Base-by-base conservation (phyloP, 2,113 vertebrate genomes). In the Lepisosteus oculatus region DNA sequence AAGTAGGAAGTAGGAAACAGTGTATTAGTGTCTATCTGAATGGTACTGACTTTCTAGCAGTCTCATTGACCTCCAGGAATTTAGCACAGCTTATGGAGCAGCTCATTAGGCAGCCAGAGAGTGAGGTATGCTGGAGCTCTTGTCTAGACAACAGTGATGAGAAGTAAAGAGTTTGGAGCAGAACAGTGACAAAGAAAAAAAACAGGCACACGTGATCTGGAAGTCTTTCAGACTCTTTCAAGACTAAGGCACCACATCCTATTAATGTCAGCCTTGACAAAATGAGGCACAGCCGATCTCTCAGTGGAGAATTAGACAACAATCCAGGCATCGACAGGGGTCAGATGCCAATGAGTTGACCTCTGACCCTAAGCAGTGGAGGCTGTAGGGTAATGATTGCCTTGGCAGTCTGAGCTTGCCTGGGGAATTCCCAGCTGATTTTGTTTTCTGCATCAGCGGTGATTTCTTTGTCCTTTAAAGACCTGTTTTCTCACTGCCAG, bases 331-430 rank as follows among this genome's bases (percentile, higher is more conserved):
- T 57, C 65, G 70, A 68, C 73, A 65, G 63, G 65, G 71, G 68
- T 70, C 69, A 77, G 61, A 80, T 76, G 70, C 68, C 74, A 74
- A 45, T 61, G 8, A 61, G 62, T 63, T 51, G 68, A 78, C 74
- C 81, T 72, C 41, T 80, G 73, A 81, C 78, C 79, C 65, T 70
- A 3, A 69, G 68, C 61, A 47, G 66, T 63, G 13, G 65, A 11
- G 63, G 56, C 71, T 61, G 9, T 68, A 70, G 67, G 68, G 57
- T 67, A 61, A 72, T 9, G 47, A 51, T 9, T 51, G 47, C 47
- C 47, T 9, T 51, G 47, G 47, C 47, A 5, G 47, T 51, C 8
- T 51, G 8, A 29, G 17, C 17, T 29, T 29, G 17, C 17, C 17
- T 29, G 0, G 17, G 17, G 17, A 29, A 29, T 29, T 29, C 17